These are phyloP conservation scores for Plectrocnemia conspersa DNA, from an alignment of 1,140 invertebrate species.

Conservation along the genomic window DNA sequence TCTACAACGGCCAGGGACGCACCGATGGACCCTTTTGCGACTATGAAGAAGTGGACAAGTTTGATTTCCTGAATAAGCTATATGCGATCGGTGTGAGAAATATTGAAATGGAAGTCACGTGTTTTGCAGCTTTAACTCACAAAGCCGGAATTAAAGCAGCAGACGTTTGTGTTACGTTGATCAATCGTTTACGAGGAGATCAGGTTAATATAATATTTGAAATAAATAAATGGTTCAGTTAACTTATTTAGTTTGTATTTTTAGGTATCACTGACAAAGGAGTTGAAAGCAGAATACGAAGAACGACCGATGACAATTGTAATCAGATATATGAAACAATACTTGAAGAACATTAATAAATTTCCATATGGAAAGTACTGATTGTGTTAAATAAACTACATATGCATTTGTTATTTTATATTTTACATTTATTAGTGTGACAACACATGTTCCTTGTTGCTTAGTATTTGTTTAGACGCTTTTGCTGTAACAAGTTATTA, in stretches of 20 bases:
- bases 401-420: too few relatives aligned
- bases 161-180: constrained; percentile 83
- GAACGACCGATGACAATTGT: constrained; percentile 75
- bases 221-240: background rate
- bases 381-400: too few relatives aligned
- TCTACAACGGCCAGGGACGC: constrained; percentile 93
- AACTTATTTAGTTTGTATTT: constrained; percentile 27
- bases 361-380: constrained; percentile 17
- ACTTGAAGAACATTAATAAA: constrained; percentile 60
- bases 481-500: too few relatives aligned
- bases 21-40: constrained; percentile 94
- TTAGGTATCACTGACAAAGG: constrained; percentile 68
- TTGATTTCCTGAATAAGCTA: constrained; percentile 70
- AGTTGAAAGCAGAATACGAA: constrained; percentile 77
- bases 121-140: constrained; percentile 84
- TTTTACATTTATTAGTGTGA: too few relatives aligned
- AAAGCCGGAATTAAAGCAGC: constrained; percentile 81
- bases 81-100: constrained; percentile 76
- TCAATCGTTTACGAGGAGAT: constrained; percentile 87
- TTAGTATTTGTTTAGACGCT: too few relatives aligned
- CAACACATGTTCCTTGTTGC: too few relatives aligned
- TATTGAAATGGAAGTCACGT: constrained; percentile 95
- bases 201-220: constrained; percentile 60
- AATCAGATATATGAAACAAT: constrained; percentile 72
- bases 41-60: constrained; percentile 77